Conservation (phyloP, 2,888 invertebrate genomes). For the Amiota minor region DNA sequence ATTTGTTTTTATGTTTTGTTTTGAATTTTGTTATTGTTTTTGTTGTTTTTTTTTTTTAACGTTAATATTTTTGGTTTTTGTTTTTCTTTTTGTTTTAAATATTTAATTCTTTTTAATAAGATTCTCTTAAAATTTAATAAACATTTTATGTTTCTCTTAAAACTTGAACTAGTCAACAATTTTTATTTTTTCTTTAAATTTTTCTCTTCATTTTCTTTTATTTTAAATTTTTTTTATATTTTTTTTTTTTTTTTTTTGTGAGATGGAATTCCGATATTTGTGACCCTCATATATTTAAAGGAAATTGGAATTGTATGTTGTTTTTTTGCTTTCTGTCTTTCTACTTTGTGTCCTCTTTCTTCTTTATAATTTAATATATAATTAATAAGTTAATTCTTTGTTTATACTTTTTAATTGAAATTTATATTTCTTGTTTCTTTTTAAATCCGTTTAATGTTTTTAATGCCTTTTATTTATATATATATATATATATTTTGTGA, state of each 20-base stretch:
- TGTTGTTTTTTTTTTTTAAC: background rate
- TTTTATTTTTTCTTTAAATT: background rate
- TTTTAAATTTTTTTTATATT: background rate
- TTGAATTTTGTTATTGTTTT: background rate
- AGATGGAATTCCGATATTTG: constrained; percentile 44
- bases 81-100: constrained; percentile 18
- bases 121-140: constrained; percentile 11
- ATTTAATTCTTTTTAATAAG: constrained; percentile 20
- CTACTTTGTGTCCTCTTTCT: background rate
- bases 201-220: background rate
- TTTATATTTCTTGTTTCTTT: background rate
- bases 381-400: constrained; percentile 13
- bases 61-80: background rate
- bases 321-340: constrained; percentile 14
- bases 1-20: background rate
- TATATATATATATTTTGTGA: background rate
- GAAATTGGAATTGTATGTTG: constrained; percentile 28
- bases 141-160: background rate
- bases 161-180: constrained; percentile 19
- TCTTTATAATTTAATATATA: background rate
- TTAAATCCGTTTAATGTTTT: constrained; percentile 4
- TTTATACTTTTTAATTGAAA: constrained; percentile 15
- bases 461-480: constrained; percentile 1
- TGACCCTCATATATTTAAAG: constrained; percentile 36
- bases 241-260: constrained; percentile 14